These are phyloP conservation scores for Caenorhabditis drosophilae DNA, from an alignment of 2,888 invertebrate species.

Conservation along the genomic window DNA sequence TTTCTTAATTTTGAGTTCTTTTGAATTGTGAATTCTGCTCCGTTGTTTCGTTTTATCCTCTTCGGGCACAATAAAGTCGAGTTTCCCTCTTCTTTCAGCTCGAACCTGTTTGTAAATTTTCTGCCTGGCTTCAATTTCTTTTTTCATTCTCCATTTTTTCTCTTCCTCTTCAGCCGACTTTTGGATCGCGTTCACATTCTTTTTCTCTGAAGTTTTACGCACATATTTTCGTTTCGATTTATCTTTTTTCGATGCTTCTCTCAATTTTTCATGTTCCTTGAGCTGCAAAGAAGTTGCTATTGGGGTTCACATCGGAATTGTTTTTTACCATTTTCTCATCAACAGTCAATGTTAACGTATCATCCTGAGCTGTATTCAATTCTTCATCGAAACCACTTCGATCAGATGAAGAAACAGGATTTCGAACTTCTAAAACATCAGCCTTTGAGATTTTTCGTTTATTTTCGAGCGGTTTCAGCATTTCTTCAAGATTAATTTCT, in stretches of 20 bases:
- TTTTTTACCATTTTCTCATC: not conserved
- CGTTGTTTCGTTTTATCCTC: not conserved
- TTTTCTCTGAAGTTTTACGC: not conserved
- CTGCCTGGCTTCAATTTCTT: slow-evolving; percentile 10
- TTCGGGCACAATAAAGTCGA: slow-evolving; percentile 26
- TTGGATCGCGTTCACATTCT: not conserved
- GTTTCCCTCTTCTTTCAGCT: slow-evolving; percentile 13
- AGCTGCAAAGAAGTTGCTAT: not conserved
- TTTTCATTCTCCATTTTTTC: slow-evolving; percentile 24
- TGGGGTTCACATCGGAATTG: not conserved
- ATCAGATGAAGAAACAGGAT: not conserved
- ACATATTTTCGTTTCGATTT: slow-evolving; percentile 4
- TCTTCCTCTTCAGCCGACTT: slow-evolving; percentile 18
- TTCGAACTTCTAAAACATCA: slow-evolving; percentile 7
- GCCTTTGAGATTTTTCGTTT: slow-evolving; percentile 10
- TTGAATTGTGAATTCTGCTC: no score
- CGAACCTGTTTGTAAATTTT: slow-evolving; percentile 14
- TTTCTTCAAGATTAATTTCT: slow-evolving; percentile 16
- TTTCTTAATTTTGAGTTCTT: no score
- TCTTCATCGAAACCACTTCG: slow-evolving; percentile 7
- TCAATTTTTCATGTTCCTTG: not conserved
- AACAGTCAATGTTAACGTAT: slow-evolving; percentile 10
- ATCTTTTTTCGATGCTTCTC: not conserved
- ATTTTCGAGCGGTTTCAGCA: slow-evolving; percentile 10
- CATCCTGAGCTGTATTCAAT: slow-evolving; percentile 31